Evolutionary conservation across 2,888 invertebrate species (phyloP).

Genomic region (Tiliacea citrago): DNA sequence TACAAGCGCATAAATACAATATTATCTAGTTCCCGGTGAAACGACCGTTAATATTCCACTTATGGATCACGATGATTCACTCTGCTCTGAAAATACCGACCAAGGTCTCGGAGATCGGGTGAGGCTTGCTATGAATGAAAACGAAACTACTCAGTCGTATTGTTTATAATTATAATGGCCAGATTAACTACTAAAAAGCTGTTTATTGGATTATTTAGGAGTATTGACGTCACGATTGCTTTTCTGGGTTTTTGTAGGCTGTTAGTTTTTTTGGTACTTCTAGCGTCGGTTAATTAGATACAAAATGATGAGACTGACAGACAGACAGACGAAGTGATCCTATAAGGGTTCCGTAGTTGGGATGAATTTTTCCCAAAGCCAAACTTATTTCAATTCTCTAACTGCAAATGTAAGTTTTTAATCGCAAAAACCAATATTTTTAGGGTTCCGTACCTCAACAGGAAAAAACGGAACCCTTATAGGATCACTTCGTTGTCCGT

Average conservation of each 20-base stretch:
- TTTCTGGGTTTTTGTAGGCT: neutral
- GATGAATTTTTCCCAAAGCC: no score
- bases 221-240: neutral
- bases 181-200: neutral
- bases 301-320: no score
- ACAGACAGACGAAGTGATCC: no score
- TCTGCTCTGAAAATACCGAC: conserved; percentile 45
- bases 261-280: neutral
- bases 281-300: neutral
- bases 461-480: no score
- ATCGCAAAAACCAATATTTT: no score
- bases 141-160: conserved; percentile 18
- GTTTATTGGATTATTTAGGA: conserved; percentile 5
- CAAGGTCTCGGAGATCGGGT: conserved; percentile 45
- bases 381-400: no score
- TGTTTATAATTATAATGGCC: conserved; percentile 28
- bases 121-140: conserved; percentile 44
- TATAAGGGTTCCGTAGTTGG: no score
- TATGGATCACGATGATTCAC: conserved; percentile 50
- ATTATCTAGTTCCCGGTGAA: conserved; percentile 40
- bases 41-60: conserved; percentile 45
- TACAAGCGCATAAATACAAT: conserved; percentile 27
- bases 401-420: no score
- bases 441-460: no score
- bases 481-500: no score